A percentile compares a stretch with the other conserved stretches of the same genome.
Conservation (phyloP, 2,888 invertebrate genomes). For the Mycogona germanica region DNA sequence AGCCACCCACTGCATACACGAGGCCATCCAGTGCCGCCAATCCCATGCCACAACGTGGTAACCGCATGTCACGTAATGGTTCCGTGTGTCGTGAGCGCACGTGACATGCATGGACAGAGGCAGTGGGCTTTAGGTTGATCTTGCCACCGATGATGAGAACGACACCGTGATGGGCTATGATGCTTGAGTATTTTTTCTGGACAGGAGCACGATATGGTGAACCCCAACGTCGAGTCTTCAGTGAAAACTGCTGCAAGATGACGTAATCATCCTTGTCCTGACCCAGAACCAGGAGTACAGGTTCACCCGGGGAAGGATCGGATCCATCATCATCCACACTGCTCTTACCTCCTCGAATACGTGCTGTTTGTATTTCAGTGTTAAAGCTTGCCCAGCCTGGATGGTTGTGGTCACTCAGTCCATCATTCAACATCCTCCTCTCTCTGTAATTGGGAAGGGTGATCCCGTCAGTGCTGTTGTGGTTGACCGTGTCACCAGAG, state of each 20-base stretch:
- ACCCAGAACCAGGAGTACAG: constrained; percentile 9
- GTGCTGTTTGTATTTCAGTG: neutral
- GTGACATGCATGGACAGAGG: constrained; percentile 8
- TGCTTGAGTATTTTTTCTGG: constrained; percentile 12
- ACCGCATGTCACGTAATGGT: constrained; percentile 11
- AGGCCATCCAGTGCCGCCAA: constrained; percentile 16
- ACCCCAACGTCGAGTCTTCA: constrained; percentile 1
- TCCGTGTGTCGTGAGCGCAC: neutral
- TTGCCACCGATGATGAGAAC: constrained; percentile 12
- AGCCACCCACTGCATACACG: constrained; percentile 19
- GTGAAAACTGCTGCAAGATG: constrained; percentile 6
- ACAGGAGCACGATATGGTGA: constrained; percentile 5
- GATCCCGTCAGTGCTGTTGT: neutral
- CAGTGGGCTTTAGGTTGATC: constrained; percentile 5
- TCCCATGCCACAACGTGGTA: constrained; percentile 18
- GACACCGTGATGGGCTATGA: constrained; percentile 6
- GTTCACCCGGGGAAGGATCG: neutral
- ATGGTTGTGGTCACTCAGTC: neutral
- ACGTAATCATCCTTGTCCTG: constrained; percentile 15
- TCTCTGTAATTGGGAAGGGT: neutral
- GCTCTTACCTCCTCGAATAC: neutral
- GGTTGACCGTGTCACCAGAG: neutral
- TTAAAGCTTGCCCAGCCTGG: neutral
- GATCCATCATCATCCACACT: neutral
- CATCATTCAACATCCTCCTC: too few species aligned